Percentiles rank a stretch among this genome's conserved stretches.
Conservation (phyloP, 53 echinoderm and acorn worm species). For the Arbacia lixula region DNA sequence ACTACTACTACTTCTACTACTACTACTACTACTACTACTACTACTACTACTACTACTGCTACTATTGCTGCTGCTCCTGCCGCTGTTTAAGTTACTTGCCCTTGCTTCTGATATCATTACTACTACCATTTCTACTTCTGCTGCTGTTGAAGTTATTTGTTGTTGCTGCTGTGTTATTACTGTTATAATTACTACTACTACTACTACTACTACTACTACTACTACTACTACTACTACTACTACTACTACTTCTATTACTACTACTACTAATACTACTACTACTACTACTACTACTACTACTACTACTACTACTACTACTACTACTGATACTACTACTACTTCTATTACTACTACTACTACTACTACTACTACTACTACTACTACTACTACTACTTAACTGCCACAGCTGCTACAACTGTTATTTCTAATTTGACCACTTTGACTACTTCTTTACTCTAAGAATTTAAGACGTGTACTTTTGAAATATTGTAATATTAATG, state of each 20-base stretch:
- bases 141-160: too few species aligned
- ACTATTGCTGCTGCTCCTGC: not conserved
- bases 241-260: conserved; percentile 10
- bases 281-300: not conserved
- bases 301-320: conserved; percentile 14
- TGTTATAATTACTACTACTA: too few species aligned
- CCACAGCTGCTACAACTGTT: too few species aligned
- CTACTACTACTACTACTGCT: not conserved
- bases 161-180: too few species aligned
- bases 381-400: not conserved
- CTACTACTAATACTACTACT: not conserved
- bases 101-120: too few species aligned
- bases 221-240: conserved; percentile 4
- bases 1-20: not conserved
- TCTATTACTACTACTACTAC: not conserved
- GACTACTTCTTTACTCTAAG: too few species aligned
- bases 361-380: not conserved
- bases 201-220: not conserved
- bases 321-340: not conserved
- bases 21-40: conserved; percentile 21
- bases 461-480: too few species aligned
- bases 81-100: too few species aligned
- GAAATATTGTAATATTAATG: too few species aligned
- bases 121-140: too few species aligned
- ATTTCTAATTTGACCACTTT: too few species aligned